phyloP scores from a whole-genome alignment of 35 echinoderm and acorn worm genomes.

The Patiria miniata region DNA sequence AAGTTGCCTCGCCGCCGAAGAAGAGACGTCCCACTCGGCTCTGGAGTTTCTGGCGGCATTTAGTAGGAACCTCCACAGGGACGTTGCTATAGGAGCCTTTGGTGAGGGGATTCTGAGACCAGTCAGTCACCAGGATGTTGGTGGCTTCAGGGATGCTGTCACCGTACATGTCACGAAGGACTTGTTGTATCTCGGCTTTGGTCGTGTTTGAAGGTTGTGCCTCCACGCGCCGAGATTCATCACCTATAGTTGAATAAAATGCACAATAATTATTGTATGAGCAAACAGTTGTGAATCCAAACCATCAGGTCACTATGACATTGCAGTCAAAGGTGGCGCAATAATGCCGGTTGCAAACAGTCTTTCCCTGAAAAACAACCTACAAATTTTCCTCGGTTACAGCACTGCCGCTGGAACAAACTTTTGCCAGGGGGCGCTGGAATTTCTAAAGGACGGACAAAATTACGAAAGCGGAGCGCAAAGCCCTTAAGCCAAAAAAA shows the following conservation, averaged over 20 bases:
- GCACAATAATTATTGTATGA: too few species aligned
- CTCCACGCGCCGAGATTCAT: conserved; percentile 52
- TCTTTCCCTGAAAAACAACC: too few species aligned
- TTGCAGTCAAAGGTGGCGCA: too few species aligned
- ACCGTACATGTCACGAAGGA: conserved; percentile 34
- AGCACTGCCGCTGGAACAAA: too few species aligned
- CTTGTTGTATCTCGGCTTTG: conserved; percentile 4
- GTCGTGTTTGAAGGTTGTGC: conserved; percentile 6
- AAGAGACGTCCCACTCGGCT: conserved; percentile 23
- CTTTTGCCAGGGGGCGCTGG: too few species aligned
- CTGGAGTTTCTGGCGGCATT: conserved; percentile 30
- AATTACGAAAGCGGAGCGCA: too few species aligned
- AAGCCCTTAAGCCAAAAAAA: too few species aligned
- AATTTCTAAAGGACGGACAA: too few species aligned
- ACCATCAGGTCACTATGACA: too few species aligned
- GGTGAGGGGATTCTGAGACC: conserved; percentile 35
- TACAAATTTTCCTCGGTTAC: too few species aligned
- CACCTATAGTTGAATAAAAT: not conserved
- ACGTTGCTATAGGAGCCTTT: conserved; percentile 44
- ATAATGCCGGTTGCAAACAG: too few species aligned
- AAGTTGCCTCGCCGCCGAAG: conserved; percentile 52
- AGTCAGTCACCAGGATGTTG: conserved; percentile 12
- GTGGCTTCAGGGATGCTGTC: not conserved
- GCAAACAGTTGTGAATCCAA: too few species aligned
- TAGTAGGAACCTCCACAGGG: conserved; percentile 32